Base-by-base conservation (phyloP, 2,888 invertebrate species). In the Cheilosia impressa region DNA sequence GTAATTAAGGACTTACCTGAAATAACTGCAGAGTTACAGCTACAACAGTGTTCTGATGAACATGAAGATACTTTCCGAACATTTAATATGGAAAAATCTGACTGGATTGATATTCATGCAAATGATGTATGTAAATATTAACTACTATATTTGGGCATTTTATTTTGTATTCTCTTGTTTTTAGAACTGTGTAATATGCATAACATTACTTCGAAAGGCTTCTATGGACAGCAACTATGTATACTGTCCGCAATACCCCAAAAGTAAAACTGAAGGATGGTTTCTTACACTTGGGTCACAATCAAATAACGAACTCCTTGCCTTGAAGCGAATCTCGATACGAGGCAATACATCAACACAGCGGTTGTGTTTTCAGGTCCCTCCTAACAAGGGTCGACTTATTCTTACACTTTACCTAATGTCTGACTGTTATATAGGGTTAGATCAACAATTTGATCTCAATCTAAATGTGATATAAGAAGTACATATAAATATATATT, bases 241-340 rank as follows among this genome's bases (percentile, higher is more conserved):
- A n/a, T 93, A 95, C 83, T 96, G 97, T 81, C 96, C 97, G 0
- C 95, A 95, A 84, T 99, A 98, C 93, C 96, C 97, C 1, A 98
- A 98, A 91, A 95, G 96, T 45, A 99, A 99, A 93, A 97, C 97
- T 90, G 99, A 99, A 91, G 97, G 98, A 73, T 99, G 99, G 99
- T 96, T 99, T 92, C 90, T 98, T 2, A 94, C 98, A 0, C 93
- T 99, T 9, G 98, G 98, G 2, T 94, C 95, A 27, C 92, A 95
- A 24, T 94, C 95, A 68, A 93, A 93, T 1, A 94, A 94, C 27
- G 97, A 98, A 89, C 93, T 99, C 43, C 92, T 96, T 85, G 97
- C 98, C 1, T 92, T 99, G 90, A 98, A 98, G 91, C 93, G 98
- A 63, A 93, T 96, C 0, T 92, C 93, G 0, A 93, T 95, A 6